Evolutionary conservation across 2,888 invertebrate genomes (phyloP).

Genomic region (Pseudanteris insignis): DNA sequence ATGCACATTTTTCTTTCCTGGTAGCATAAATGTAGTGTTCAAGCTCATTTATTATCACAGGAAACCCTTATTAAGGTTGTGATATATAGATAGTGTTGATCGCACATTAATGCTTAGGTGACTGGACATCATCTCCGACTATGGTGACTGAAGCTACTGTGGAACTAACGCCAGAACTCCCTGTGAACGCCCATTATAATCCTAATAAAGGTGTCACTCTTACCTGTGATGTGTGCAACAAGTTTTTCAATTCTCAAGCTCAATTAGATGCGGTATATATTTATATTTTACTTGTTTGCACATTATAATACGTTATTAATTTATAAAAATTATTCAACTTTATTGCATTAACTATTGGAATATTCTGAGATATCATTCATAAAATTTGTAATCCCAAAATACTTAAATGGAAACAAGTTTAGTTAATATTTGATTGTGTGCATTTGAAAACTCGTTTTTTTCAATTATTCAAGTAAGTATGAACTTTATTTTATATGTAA

Average conservation of each 20-base stretch:
- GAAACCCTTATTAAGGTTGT: slow-evolving; percentile 59
- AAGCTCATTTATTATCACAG: slow-evolving; percentile 67
- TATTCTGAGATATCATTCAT: too few relatives aligned
- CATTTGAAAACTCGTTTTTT: background rate
- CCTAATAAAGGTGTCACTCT: slow-evolving; percentile 49
- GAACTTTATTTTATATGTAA: background rate
- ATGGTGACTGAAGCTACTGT: slow-evolving; percentile 44
- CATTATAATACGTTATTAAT: too few relatives aligned
- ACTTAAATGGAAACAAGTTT: too few relatives aligned
- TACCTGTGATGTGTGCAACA: slow-evolving; percentile 60
- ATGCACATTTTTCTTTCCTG: slow-evolving; percentile 50
- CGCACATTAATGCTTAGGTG: slow-evolving; percentile 66
- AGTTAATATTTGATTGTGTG: too few relatives aligned
- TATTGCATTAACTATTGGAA: too few relatives aligned
- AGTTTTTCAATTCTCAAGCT: slow-evolving; percentile 61
- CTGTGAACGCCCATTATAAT: slow-evolving; percentile 17
- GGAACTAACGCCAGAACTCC: slow-evolving; percentile 37
- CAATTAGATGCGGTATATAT: slow-evolving; percentile 61
- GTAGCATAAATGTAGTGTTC: slow-evolving; percentile 66
- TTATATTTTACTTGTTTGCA: too few relatives aligned
- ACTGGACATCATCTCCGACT: slow-evolving; percentile 46
- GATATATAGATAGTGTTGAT: slow-evolving; percentile 69
- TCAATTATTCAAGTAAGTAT: slow-evolving; percentile 2
- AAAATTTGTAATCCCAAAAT: too few relatives aligned
- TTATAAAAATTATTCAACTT: too few relatives aligned